These are phyloP conservation scores for Agelaius phoeniceus DNA, from an alignment of 2,113 vertebrate genomes.

Conservation along the genomic window DNA sequence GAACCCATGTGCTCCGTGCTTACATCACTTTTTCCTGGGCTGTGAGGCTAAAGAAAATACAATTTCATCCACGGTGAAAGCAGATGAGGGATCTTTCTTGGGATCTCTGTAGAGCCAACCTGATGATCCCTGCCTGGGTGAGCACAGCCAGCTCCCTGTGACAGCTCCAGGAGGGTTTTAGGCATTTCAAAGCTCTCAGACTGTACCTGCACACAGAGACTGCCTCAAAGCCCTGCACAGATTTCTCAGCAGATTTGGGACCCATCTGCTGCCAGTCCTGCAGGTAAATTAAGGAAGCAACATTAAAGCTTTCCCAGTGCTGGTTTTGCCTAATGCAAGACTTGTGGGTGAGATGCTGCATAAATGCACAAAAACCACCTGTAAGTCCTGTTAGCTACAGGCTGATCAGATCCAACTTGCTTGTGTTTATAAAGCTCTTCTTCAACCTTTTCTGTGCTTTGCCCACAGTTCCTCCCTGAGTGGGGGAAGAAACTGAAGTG, in stretches of 20 bases:
- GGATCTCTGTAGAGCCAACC: not conserved
- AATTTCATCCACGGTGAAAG: not conserved
- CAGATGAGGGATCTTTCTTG: not conserved
- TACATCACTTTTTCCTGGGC: not conserved
- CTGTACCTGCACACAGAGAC: not conserved
- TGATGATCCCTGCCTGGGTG: not conserved
- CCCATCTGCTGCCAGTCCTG: not conserved
- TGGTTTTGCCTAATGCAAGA: not conserved
- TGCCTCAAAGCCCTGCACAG: not conserved
- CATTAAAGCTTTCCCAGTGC: constrained; percentile 12
- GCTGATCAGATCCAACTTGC: not conserved
- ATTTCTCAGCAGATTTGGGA: not conserved
- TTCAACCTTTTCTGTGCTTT: not conserved
- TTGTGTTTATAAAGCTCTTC: not conserved
- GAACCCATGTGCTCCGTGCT: fast-evolving
- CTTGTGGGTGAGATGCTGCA: constrained; percentile 11
- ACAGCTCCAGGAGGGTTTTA: not conserved
- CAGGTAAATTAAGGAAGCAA: constrained; percentile 20
- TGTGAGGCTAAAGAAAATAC: not conserved
- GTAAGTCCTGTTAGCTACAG: not conserved
- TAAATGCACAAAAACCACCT: constrained; percentile 17
- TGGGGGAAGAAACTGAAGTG: not conserved
- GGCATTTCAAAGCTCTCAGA: not conserved
- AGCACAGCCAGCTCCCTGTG: not conserved
- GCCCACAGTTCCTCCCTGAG: not conserved